These are phyloP conservation scores for Zosterops japonicus DNA, from an alignment of 2,113 vertebrate genomes.

Conservation along the genomic window DNA sequence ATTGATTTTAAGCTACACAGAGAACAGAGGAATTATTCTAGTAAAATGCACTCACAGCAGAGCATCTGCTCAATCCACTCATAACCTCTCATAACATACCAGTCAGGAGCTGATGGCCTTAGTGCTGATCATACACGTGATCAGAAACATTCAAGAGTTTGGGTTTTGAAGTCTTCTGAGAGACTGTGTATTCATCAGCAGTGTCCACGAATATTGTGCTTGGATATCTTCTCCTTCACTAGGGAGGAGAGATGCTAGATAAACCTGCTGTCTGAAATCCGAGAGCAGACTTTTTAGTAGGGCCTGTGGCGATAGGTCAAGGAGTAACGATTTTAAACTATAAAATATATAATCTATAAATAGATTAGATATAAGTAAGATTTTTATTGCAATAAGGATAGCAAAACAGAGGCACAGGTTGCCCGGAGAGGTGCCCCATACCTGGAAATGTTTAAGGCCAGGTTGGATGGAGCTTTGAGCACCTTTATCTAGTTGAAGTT, in stretches of 20 bases:
- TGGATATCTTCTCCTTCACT: not conserved
- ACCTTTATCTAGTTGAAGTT: not conserved
- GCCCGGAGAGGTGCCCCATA: not conserved
- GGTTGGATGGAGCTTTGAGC: not conserved
- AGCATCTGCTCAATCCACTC: not conserved
- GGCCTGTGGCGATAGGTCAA: not conserved
- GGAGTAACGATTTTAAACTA: not conserved
- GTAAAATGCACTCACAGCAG: not conserved
- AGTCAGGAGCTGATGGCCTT: not conserved
- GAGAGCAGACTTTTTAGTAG: not conserved
- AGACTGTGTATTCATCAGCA: not conserved
- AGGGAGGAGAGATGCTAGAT: not conserved
- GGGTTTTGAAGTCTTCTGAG: not conserved
- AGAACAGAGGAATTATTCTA: not conserved
- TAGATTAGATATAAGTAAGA: not conserved
- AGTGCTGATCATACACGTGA: not conserved
- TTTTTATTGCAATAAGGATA: not conserved
- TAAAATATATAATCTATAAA: too few relatives aligned
- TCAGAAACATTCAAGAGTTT: not conserved
- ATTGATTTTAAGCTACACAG: not conserved
- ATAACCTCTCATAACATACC: not conserved
- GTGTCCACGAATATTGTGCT: not conserved
- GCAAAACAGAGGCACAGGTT: not conserved
- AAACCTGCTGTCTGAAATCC: not conserved
- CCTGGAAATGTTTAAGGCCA: not conserved